These are phyloP conservation scores for Druceiella hillmani DNA, from an alignment of 2,888 invertebrate species.

Conservation along the genomic window DNA sequence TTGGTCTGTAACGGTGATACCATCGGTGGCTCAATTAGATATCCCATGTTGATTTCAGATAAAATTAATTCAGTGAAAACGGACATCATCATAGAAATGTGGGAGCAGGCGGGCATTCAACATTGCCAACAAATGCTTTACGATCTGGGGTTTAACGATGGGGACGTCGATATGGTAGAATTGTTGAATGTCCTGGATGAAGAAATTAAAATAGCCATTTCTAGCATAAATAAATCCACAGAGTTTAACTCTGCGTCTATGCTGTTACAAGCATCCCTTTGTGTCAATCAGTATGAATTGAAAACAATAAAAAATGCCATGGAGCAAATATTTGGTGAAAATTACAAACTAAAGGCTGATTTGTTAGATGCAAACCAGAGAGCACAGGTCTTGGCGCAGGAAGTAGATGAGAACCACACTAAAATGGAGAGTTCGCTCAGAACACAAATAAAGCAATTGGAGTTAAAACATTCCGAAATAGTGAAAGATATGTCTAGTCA, in stretches of 20 bases:
- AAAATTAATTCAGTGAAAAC: too few relatives aligned
- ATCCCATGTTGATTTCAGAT: too few relatives aligned
- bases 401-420: constrained; percentile 86
- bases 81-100: constrained; percentile 62
- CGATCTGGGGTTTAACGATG: constrained; percentile 60
- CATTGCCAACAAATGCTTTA: constrained; percentile 59
- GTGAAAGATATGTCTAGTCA: constrained; percentile 65
- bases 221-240: constrained; percentile 30
- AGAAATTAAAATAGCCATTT: constrained; percentile 36
- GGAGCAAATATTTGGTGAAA: constrained; percentile 67
- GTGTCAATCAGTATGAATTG: constrained; percentile 63
- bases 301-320: constrained; percentile 52
- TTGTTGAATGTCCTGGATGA: constrained; percentile 65
- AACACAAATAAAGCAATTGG: constrained; percentile 63
- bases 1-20: too few relatives aligned
- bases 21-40: too few relatives aligned
- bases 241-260: constrained; percentile 34
- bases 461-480: constrained; percentile 72
- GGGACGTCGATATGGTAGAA: constrained; percentile 54
- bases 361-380: constrained; percentile 78
- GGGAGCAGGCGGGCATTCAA: constrained; percentile 65
- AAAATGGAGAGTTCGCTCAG: constrained; percentile 73
- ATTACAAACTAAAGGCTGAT: constrained; percentile 74
- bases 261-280: constrained; percentile 58
- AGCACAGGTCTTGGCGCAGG: constrained; percentile 76